Base-by-base conservation (phyloP, 2,888 invertebrate genomes). In the Drosophila gaucha region DNA sequence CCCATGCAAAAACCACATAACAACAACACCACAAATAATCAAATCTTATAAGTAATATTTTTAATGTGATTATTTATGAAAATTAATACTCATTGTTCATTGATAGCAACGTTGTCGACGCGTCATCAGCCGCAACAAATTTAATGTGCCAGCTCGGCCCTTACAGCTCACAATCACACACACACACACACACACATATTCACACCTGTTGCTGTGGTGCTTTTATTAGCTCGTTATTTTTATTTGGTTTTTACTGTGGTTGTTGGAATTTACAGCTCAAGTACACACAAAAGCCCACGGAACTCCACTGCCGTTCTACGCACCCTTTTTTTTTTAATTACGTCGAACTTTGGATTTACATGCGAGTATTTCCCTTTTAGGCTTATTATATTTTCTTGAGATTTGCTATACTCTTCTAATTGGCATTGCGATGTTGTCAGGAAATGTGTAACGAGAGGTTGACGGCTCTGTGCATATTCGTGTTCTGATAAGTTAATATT, bases 1-100 rank as follows among this genome's bases (percentile, higher is more conserved):
- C 39, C 39, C 39, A 88, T 78, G 74, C 55, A 65, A 51, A 59
- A 76, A 77, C 58, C 30, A 59, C 69, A 67, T 51, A 71, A 44
- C 49, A 70, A 54, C 62, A 69, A 63, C 18, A 28, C 3, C 58
- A 24, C 26, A 30, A 51, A 39, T 39, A 38, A 47, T 33, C 52
- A 52, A 59, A 69, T 50, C 60, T 66, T 66, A 69, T 68, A 78
- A 63, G 76, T 70, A 80, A 70, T 78, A 75, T 72, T 69, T 70
- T 69, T 73, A 66, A 86, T 80, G 78, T 83, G 84, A 78, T 83
- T 87, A 79, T 86, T 87, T 84, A 85, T 85, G 66, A 82, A 80
- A 87, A 87, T 88, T 76, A 86, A 86, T 83, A 85, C 86, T 86
- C 84, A 85, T 85, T 87, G 85, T 85, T 83, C 73, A 74, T 62